phyloP scores from a whole-genome alignment of 1,140 invertebrate genomes.

The Euura lappo region DNA sequence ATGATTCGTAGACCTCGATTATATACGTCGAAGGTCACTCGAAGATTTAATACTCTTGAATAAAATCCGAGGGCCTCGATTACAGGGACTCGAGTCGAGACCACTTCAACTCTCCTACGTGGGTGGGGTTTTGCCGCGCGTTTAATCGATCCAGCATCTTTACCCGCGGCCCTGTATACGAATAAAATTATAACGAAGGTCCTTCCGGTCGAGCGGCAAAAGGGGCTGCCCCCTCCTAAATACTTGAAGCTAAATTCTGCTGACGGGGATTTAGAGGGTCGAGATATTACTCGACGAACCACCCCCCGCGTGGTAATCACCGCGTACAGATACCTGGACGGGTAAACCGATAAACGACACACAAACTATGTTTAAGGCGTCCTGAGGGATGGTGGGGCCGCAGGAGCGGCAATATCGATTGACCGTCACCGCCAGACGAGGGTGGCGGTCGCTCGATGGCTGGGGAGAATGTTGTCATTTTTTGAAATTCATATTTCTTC shows the following conservation, averaged over 20 bases:
- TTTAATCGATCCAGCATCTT: constrained; percentile 1
- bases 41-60: no score
- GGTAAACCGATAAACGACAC: neutral
- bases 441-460: constrained; percentile 28
- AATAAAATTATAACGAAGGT: constrained; percentile 5
- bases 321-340: no score
- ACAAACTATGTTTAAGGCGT: neutral
- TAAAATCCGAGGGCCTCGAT: neutral
- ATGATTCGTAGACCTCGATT: no score
- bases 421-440: constrained; percentile 38
- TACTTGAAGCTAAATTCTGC: constrained; percentile 1
- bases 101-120: no score
- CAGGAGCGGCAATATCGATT: constrained; percentile 60
- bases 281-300: neutral
- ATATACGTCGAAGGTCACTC: no score
- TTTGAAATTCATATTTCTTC: no score
- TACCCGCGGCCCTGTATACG: neutral
- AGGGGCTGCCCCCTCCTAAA: neutral
- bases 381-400: constrained; percentile 32
- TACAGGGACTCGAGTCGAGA: neutral
- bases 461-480: constrained; percentile 16
- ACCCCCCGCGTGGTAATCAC: neutral
- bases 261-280: neutral
- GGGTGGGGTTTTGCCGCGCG: neutral
- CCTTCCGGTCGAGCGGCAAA: neutral